Conservation (phyloP, 2,888 invertebrate species). For the Agapostemon virescens region DNA sequence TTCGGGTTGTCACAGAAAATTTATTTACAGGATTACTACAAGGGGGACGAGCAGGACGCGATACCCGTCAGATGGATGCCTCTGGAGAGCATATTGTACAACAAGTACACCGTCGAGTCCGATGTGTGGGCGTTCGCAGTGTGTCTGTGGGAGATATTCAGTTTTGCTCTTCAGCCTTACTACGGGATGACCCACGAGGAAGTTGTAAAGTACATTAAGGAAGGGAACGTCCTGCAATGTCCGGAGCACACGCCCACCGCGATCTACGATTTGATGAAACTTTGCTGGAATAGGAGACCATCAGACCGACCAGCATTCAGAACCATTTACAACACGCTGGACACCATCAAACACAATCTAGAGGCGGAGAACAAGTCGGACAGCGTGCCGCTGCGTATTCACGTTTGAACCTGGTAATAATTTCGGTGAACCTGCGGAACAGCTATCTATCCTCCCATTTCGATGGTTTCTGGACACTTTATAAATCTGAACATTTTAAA, state of each 20-base stretch:
- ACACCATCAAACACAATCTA: slow-evolving; percentile 83
- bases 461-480: background rate
- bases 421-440: background rate
- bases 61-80: slow-evolving; percentile 99
- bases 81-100: slow-evolving; percentile 96
- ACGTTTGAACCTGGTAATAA: slow-evolving; percentile 68
- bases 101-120: slow-evolving; percentile 97
- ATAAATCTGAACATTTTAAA: background rate
- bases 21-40: slow-evolving; percentile 96
- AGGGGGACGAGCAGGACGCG: slow-evolving; percentile 96
- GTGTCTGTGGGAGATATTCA: slow-evolving; percentile 97
- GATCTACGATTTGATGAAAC: slow-evolving; percentile 95
- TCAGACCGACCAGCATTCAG: slow-evolving; percentile 92
- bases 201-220: slow-evolving; percentile 96
- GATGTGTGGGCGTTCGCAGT: slow-evolving; percentile 99
- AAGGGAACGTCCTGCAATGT: slow-evolving; percentile 93
- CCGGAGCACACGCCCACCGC: slow-evolving; percentile 94
- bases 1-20: slow-evolving; percentile 98
- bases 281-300: slow-evolving; percentile 95
- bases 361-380: slow-evolving; percentile 76
- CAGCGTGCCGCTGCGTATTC: slow-evolving; percentile 76
- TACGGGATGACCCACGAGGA: slow-evolving; percentile 99
- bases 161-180: slow-evolving; percentile 97
- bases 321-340: slow-evolving; percentile 89
- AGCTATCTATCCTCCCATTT: background rate